Evolutionary conservation across 2,888 invertebrate genomes (phyloP), one percentile per base, ranked within the genome.

Genomic region (Leucophora obtusa): DNA sequence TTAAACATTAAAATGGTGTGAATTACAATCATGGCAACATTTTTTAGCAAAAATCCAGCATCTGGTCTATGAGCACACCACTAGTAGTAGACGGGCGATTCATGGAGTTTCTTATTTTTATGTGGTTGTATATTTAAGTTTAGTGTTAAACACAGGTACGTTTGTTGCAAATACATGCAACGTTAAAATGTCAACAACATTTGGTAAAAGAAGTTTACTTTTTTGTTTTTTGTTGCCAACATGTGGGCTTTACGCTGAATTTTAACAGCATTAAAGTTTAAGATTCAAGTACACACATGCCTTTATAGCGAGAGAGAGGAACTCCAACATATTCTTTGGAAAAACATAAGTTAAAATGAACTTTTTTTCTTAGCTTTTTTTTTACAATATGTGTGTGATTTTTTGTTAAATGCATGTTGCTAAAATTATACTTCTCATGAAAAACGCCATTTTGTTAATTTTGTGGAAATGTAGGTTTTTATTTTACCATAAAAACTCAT

Each of bases 11-110:
- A 79, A 83, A 77, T 73, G 82, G 83, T 83, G 83, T 83, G 82
- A 83, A 83, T 83, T 82, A 79, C 78, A 83, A 71, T 65, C 74
- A 78, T 78, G 71, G 79, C 70, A 69, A 71, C 73, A 81, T 70
- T 72, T 21, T 21, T 43, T 68, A 62, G 28, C 51, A 11, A 60
- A 72, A 58, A 9, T 71, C 33, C 79, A 79, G 81, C 81, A 81
- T 81, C 81, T 81, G 81, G 58, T 68, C 71, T 50, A 35, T 35
- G 43, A 43, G 7, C 21, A 43, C 43, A 2, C 10, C 35, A 43
- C 14, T 14, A 14, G 21, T 21, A 3, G 21, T 21, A 21, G 21
- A 21, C 21, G 21, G 21, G 4, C 21, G 14, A 43, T 2, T 43
- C 43, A 14, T 43, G 14, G 43, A 43, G 11, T 43, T 43, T 63